A percentile compares a stretch with the other conserved stretches of the same genome.
phyloP scores from a whole-genome alignment of 2,797 vertebrate species.

The Megaceryle alcyon region DNA sequence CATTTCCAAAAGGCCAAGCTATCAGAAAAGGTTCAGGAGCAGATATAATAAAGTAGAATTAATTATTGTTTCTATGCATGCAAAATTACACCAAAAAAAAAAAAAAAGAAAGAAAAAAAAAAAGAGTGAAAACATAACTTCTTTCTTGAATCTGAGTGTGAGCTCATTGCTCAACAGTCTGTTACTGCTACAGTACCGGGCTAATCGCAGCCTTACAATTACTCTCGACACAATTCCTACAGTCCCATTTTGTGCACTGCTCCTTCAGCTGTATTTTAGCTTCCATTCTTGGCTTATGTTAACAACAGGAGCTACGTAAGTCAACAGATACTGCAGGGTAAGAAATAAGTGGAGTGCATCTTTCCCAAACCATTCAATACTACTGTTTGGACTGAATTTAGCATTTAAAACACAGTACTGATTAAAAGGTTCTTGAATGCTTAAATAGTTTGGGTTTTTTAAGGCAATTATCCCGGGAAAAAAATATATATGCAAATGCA shows the following conservation, averaged over 20 bases:
- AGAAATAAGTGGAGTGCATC: neutral
- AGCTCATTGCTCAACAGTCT: neutral
- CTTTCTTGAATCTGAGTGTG: neutral
- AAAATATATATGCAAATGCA: slow-evolving; percentile 1
- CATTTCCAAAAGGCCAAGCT: slow-evolving; percentile 64
- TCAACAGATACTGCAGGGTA: neutral
- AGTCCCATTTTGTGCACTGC: neutral
- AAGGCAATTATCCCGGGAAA: neutral
- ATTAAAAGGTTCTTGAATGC: neutral
- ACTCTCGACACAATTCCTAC: neutral
- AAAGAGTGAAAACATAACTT: neutral
- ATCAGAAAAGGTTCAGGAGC: slow-evolving; percentile 6
- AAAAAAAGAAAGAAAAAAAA: too few species aligned
- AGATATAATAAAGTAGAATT: slow-evolving; percentile 19
- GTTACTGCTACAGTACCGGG: neutral
- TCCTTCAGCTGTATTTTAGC: neutral
- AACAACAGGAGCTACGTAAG: neutral
- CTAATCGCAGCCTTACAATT: neutral
- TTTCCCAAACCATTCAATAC: neutral
- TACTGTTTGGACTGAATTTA: neutral
- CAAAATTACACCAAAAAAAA: neutral
- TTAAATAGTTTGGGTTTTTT: neutral
- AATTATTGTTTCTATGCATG: slow-evolving; percentile 41
- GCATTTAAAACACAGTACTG: neutral
- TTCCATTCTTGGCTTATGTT: neutral